Evolutionary conservation across 35 echinoderm and acorn worm genomes (phyloP).

Genomic region (Hemicentrotus pulcherrimus): DNA sequence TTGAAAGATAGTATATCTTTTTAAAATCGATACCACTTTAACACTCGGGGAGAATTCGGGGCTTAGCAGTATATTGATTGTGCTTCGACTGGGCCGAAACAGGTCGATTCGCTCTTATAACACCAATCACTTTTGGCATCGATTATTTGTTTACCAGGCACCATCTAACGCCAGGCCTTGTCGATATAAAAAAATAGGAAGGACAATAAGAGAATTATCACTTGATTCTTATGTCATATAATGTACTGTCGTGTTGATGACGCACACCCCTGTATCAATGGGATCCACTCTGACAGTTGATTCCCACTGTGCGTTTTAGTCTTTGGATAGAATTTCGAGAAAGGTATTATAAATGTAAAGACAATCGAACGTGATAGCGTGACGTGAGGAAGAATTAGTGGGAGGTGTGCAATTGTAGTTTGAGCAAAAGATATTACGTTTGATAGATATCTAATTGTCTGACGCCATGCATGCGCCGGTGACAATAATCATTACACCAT

Average conservation of each 20-base stretch:
- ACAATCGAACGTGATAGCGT: not conserved
- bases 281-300: not conserved
- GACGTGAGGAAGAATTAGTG: not conserved
- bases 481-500: too few relatives aligned
- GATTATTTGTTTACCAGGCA: not conserved
- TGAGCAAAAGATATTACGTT: too few relatives aligned
- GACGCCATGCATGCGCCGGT: too few relatives aligned
- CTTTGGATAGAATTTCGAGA: not conserved
- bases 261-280: not conserved
- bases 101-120: not conserved
- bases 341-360: not conserved
- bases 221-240: not conserved
- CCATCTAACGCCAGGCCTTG: not conserved
- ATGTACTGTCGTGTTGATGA: not conserved
- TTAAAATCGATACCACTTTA: not conserved
- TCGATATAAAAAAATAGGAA: not conserved
- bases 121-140: not conserved
- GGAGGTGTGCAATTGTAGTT: not conserved
- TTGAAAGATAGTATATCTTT: not conserved
- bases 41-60: not conserved
- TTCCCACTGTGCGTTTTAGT: not conserved
- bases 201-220: not conserved
- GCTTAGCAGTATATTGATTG: not conserved
- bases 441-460: too few relatives aligned
- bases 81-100: not conserved